Evolutionary conservation across 2,113 vertebrate species (phyloP).

Genomic region (Phrynocephalus versicolor): DNA sequence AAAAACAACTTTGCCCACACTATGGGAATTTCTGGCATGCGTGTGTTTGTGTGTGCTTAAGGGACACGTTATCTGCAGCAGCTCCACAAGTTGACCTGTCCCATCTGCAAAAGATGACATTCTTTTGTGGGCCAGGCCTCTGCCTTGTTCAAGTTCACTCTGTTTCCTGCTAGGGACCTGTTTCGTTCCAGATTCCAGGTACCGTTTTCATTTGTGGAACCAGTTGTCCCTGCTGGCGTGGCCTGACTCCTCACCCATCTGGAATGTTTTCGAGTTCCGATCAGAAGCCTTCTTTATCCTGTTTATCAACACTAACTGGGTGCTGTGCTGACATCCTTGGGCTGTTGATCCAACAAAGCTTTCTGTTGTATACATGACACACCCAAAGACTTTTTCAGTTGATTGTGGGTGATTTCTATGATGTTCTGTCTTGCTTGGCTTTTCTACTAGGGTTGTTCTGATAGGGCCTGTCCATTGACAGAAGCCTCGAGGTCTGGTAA

Average conservation of each 20-base stretch:
- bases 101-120: neutral
- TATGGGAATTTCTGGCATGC: neutral
- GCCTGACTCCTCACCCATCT: neutral
- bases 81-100: neutral
- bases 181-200: neutral
- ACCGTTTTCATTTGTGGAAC: neutral
- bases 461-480: neutral
- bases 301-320: neutral
- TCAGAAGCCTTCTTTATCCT: neutral
- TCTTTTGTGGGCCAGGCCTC: neutral
- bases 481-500: neutral
- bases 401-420: neutral
- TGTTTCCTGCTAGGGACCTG: neutral
- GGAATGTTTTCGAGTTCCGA: neutral
- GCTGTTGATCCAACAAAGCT: neutral
- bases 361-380: neutral
- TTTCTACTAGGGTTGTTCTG: neutral
- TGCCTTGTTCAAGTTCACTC: neutral
- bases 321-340: neutral
- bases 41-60: neutral
- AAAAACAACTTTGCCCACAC: too few relatives aligned
- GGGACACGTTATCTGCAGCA: neutral
- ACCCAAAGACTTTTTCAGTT: neutral
- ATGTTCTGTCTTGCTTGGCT: neutral
- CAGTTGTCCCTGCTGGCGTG: neutral